Evolutionary conservation across 2,888 invertebrate species (phyloP), one percentile per base, ranked within the genome.

Genomic region (Argyra leucocephala): DNA sequence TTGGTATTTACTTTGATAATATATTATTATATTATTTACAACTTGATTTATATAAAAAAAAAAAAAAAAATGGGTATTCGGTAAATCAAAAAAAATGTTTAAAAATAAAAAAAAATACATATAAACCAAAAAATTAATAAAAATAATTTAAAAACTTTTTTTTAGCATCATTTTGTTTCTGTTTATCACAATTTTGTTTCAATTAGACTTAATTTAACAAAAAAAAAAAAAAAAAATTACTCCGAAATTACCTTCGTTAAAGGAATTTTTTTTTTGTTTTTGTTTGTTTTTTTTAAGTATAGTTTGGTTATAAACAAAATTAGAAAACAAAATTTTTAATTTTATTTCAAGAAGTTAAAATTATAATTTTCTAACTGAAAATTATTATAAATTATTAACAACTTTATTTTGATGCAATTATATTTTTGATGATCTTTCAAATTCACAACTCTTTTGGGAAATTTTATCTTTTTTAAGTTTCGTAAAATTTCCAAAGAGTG

Each of bases 81-180:
- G 61, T 61, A 61, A 61, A 61, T 61, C 61, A 61, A 61, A 24
- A 61, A 61, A 61, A 61, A 64, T 63, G 36, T 61, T 36, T 58
- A 63, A 48, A 22, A 21, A 22, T 18, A 18, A 37, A 57, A 37
- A 60, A 26, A 63, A 37, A 36, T 63, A 37, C 62, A 64, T 57
- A 64, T 57, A 63, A 63, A 57, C 31, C 61, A 63, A 26, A 59
- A 61, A 21, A 57, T 59, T 18, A 65, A 26, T 63, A 63, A 63
- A 63, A 61, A 10, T 59, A 22, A 23, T 23, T 59, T 18, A 57
- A 57, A n/a, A n/a, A 22, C 7, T 59, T 23, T 58, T 58, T 22
- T 58, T 58, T 58, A 15, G 48, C 48, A 48, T 48, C 7, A 48
- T 48, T 48, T 18, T 37, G 12, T 48, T 18, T 48, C 18, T 48